Evolutionary conservation across 2,113 vertebrate species (phyloP), one percentile per base, ranked within the genome.

Genomic region (Symphodus melops): DNA sequence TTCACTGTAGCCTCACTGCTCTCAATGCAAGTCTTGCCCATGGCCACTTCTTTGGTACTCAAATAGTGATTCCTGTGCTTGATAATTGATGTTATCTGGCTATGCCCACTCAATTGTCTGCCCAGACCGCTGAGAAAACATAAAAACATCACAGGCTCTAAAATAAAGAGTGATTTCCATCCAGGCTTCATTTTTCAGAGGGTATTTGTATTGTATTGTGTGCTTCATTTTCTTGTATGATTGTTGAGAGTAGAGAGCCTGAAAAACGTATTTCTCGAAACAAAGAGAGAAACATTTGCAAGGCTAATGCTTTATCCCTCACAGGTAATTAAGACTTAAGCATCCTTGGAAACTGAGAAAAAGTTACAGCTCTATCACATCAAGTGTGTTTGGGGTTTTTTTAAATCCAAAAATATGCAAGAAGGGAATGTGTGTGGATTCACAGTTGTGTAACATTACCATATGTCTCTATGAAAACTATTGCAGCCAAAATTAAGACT

Each of bases 71-170:
- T 81, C 72, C 67, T 77, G 33, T 57, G 59, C 42, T 59, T 64
- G 67, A 83, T 86, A 86, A 87, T 81, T 80, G 74, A 89, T 88
- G 83, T 82, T 61, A 37, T 79, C 72, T 76, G 59, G 39, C 48
- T 76, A 14, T 69, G 52, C 44, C 39, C 55, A 61, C 80, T 70
- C 51, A 42, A 60, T 62, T 77, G 69, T 81, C 69, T 41, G 13
- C 17, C 51, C 36, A 41, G 65, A 25, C 66, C 51, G 21, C 28
- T 48, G 72, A 68, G 57, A 71, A 82, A 77, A 74, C 64, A 85
- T 65, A 69, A 70, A 81, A 86, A 59, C 75, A 72, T 81, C 73
- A 63, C 39, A 73, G 49, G 64, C 61, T 72, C 20, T 57, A 25
- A 75, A 84, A 70, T 67, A 42, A 79, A 72, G 79, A 87, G 63